These are phyloP conservation scores for Phallusia fumigata DNA, from an alignment of 23 tunicate genomes.

Conservation along the genomic window DNA sequence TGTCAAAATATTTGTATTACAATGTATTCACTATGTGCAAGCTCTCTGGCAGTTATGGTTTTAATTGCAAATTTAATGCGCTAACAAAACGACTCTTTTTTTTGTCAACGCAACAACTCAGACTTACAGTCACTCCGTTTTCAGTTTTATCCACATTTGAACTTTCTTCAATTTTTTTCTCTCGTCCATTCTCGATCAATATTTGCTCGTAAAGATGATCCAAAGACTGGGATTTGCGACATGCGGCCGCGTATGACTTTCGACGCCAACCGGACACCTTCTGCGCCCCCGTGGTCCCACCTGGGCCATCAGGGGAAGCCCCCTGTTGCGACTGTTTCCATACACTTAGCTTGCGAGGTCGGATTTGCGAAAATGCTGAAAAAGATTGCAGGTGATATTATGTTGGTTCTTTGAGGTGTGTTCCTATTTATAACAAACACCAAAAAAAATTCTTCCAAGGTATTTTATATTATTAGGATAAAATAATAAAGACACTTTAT, in stretches of 20 bases:
- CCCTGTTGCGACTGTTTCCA: slow-evolving; percentile 21
- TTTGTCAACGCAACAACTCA: too few species aligned
- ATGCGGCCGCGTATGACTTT: slow-evolving; percentile 62
- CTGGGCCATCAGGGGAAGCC: background rate
- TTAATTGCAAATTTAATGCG: too few species aligned
- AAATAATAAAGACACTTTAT: too few species aligned
- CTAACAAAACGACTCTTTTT: too few species aligned
- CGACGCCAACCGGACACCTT: slow-evolving; percentile 38
- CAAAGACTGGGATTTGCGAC: slow-evolving; percentile 61
- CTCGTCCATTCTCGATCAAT: slow-evolving; percentile 14
- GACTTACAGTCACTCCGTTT: background rate
- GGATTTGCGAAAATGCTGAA: slow-evolving; percentile 2
- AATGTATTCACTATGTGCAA: too few species aligned
- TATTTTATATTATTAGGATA: too few species aligned
- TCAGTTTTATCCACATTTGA: background rate
- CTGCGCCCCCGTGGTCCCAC: background rate
- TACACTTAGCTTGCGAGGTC: slow-evolving; percentile 23
- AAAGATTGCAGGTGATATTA: too few species aligned
- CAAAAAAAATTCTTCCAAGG: too few species aligned
- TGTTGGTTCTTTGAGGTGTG: too few species aligned
- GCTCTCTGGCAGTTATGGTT: too few species aligned
- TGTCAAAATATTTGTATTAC: too few species aligned
- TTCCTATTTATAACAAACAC: too few species aligned
- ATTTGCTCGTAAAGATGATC: slow-evolving; percentile 67
- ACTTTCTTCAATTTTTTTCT: background rate